Base-by-base conservation (phyloP, 2,113 vertebrate species). In the Seriola dumerili region DNA sequence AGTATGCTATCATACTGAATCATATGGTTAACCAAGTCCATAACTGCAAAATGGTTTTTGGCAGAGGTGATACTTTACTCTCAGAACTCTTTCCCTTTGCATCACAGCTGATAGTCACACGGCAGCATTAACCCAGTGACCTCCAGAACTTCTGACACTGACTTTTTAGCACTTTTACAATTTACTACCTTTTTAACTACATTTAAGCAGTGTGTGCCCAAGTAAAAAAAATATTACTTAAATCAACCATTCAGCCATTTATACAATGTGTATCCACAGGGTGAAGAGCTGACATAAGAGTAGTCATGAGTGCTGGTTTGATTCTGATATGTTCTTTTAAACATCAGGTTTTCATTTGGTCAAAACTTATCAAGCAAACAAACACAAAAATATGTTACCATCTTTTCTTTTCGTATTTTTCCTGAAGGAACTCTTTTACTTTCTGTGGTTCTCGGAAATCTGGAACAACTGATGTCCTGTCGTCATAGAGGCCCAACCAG, bases 381-480 rank as follows among this genome's bases (percentile, higher is more conserved):
- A 68, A 76, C 8, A 78, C 46, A 78, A 61, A 48, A 54, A 40
- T 21, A 61, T 42, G 2, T 97, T 94, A 99, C 98, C 98, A 99
- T 97, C 98, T 96, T 95, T 99, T 99, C 95, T 99, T 99, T 93
- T 99, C 98, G 25, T 99, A 99, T 95, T 99, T 99, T 95, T 99
- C 98, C 92, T 99, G 98, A 86, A 99, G 96, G 92, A 99, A 99
- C 91, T 99, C 98, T 94, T 99, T 99, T 88, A 99, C 97, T 97
- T 99, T 99, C 92, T 98, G 98, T 83, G 98, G 97, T 94, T 99
- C 98, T 93, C 97, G 97, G 93, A 99, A 99, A 95, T 99, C 98
- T 93, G 98, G 98, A 96, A 99, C 96, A 92, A 97, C 96, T 91
- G 96, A 97, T 93, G 97, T 98, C 96, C 97, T 96, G 94, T 99